Base-by-base conservation (phyloP, 2,888 invertebrate genomes). In the Acrocyrtus sp. region DNA sequence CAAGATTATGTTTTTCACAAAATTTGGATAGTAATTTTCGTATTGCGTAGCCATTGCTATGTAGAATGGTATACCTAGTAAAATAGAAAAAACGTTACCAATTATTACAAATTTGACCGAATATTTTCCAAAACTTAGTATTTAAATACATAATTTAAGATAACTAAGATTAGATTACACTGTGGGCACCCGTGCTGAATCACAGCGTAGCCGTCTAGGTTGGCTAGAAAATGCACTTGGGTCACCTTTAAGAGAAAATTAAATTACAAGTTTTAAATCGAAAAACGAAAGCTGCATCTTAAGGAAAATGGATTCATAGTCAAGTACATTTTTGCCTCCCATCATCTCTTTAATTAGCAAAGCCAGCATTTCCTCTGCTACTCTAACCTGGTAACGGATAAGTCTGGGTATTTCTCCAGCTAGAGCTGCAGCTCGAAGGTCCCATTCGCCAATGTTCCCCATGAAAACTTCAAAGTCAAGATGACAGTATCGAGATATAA, bases 401-500 rank as follows among this genome's bases (percentile, higher is more conserved):
- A 62, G 15, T 26, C 41, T 39, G 2, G n/a, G 43, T 19, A 51
- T 24, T 51, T 51, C 51, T 24, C 51, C 51, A 3, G 51, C 41
- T 10, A 50, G 29, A 19, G 50, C 41, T 1, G 62, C 62, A 2
- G 17, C 41, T 3, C 62, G 39, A 17, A 62, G 24, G 19, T 62
- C 24, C 62, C 62, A 62, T 1, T 5, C 5, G 22, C 41, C 62
- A n/a, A 62, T 48, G 27, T 51, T 60, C n/a, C n/a, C n/a, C n/a
- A n/a, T n/a, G n/a, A n/a, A n/a, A n/a, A n/a, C n/a, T n/a, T n/a
- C n/a, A n/a, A n/a, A n/a, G n/a, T n/a, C n/a, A n/a, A n/a, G n/a
- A n/a, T n/a, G n/a, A n/a, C n/a, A n/a, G n/a, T n/a, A n/a, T n/a
- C n/a, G n/a, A n/a, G n/a, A n/a, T n/a, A n/a, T n/a, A n/a, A n/a